Percentiles rank a stretch among this genome's conserved stretches.
These are phyloP conservation scores for Mesorhabditis spiculigera DNA, from an alignment of 2,888 invertebrate species.

Conservation along the genomic window DNA sequence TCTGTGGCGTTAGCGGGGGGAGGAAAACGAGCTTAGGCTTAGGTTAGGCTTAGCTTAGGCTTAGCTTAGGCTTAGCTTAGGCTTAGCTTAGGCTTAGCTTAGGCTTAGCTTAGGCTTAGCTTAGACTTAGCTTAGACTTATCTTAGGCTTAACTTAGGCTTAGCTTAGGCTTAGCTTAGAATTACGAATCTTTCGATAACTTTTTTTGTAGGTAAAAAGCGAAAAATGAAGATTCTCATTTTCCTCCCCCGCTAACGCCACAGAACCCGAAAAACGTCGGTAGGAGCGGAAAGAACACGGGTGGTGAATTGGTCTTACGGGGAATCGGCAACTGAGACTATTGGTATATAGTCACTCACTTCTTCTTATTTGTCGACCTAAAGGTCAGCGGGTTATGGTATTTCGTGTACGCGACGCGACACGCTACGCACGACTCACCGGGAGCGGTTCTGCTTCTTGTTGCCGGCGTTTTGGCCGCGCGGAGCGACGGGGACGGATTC, in stretches of 20 bases:
- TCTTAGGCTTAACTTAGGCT: not conserved
- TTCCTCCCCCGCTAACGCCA: not conserved
- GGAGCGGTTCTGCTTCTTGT: constrained; percentile 76
- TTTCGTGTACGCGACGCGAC: not conserved
- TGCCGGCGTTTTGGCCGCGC: constrained; percentile 93
- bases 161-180: not conserved
- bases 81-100: not conserved
- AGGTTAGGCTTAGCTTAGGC: no score
- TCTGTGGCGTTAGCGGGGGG: no score
- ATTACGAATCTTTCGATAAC: not conserved
- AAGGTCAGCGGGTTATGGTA: not conserved
- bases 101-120: not conserved
- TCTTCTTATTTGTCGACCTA: not conserved
- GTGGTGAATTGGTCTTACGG: not conserved
- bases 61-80: not conserved
- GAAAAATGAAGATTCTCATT: not conserved
- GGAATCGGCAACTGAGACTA: not conserved
- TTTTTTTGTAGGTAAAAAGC: not conserved
- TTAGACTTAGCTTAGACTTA: not conserved
- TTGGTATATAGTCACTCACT: not conserved
- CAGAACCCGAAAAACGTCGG: not conserved
- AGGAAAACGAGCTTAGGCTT: no score
- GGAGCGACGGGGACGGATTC: constrained; percentile 92
- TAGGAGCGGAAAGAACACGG: not conserved
- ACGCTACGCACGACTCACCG: constrained; percentile 70